Evolutionary conservation across 2,113 vertebrate species (phyloP), one percentile per base, ranked within the genome.

Genomic region (Pterophyllum scalare): DNA sequence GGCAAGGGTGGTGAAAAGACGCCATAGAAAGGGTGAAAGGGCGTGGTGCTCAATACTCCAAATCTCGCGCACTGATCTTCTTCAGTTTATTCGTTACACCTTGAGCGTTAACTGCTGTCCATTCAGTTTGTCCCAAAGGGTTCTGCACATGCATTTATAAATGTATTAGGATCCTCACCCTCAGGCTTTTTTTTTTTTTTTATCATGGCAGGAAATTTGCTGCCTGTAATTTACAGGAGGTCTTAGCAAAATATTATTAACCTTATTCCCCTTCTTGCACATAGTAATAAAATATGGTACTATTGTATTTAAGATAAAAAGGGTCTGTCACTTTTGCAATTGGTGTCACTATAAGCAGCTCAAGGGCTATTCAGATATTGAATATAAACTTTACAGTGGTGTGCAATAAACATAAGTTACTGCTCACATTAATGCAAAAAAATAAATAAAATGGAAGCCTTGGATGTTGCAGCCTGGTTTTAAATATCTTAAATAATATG

Each of bases 171-270:
- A 84, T 56, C 12, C 54, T 86, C 58, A 77, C 24, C 75, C 64
- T 13, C 31, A 59, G 85, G 83, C 59, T 61, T 70, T 82, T 65
- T 75, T 81, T 75, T 56, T 61, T 70, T 82, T 65, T 75, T 81
- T 75, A 49, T 5, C 19, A 75, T 31, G 19, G 26, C 3, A 22
- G 56, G 24, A 20, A 14, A 14, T 5, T 77, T 64, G 24, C 43
- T 28, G 33, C 43, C 17, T 49, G 14, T 58, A 58, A 59, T 28
- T 62, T 57, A 58, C 57, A 74, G 26, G 59, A 58, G 46, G 62
- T 43, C 57, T 65, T 20, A 54, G 22, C 40, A 79, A 81, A 75
- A 46, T 77, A 72, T 80, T 52, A 62, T 80, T 54, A 81, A 56
- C 24, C 43, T 67, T 22, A 70, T 49, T 59, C 67, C 46, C 60